Percentiles rank a stretch among this genome's conserved stretches.
These are phyloP conservation scores for Colinus virginianus DNA, from an alignment of 2,113 vertebrate genomes.

Conservation along the genomic window DNA sequence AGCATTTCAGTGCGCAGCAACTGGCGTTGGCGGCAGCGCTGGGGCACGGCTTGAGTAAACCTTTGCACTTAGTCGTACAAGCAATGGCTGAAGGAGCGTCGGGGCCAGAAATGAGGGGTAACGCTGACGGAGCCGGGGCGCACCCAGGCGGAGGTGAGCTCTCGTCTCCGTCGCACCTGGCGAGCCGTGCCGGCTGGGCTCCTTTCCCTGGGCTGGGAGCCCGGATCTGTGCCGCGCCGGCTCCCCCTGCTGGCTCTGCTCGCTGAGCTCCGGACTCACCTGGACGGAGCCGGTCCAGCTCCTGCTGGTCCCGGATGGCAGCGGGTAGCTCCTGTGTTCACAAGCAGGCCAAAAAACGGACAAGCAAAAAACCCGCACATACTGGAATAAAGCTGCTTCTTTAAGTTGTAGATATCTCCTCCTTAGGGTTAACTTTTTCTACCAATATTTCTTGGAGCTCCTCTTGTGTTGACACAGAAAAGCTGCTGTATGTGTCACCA, in stretches of 20 bases:
- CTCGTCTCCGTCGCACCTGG: not conserved
- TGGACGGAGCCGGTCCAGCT: accelerated
- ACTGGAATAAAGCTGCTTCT: not conserved
- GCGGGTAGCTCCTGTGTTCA: no score
- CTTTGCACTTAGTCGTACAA: not conserved
- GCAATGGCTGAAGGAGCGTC: not conserved
- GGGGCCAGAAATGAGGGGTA: not conserved
- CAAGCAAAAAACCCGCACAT: no score
- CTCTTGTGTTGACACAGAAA: not conserved
- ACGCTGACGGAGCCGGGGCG: not conserved
- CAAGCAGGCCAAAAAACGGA: no score
- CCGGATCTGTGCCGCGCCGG: constrained; percentile 31
- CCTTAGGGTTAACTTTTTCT: not conserved
- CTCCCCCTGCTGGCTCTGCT: constrained; percentile 71
- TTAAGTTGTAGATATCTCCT: not conserved
- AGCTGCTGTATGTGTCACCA: not conserved
- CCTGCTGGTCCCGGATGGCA: accelerated
- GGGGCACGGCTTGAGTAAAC: accelerated
- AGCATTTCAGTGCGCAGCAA: not conserved
- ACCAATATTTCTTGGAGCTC: not conserved
- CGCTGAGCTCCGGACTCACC: not conserved
- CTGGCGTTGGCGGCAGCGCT: not conserved
- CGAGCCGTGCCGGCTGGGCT: not conserved
- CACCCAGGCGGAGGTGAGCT: not conserved
- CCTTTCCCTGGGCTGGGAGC: accelerated